Evolutionary conservation across 30 jellyfish, hydroid and myxozoan species (phyloP).

Genomic region (Chrysaora quinquecirrha): DNA sequence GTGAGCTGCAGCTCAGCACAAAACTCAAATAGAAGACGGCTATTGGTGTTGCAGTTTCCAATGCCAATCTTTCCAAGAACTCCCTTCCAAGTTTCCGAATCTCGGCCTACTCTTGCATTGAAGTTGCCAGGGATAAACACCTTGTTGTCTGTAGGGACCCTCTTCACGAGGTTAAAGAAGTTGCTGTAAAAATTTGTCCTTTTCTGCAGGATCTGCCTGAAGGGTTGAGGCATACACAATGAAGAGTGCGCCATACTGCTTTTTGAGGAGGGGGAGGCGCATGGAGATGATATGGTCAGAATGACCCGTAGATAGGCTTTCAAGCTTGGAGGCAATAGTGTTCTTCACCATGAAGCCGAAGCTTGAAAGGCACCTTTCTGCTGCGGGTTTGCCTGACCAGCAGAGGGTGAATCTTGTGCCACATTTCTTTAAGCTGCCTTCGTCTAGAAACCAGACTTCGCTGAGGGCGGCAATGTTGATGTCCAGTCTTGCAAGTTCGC

Average conservation of each 20-base stretch:
- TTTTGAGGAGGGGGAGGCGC: background rate
- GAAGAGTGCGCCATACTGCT: background rate
- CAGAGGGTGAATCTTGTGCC: slow-evolving; percentile 10
- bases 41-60: slow-evolving; percentile 17
- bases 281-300: background rate
- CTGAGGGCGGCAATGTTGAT: slow-evolving; percentile 46
- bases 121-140: slow-evolving; percentile 18
- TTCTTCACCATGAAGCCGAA: background rate
- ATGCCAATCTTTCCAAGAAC: slow-evolving; percentile 26
- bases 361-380: background rate
- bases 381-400: slow-evolving; percentile 10
- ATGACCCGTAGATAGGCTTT: background rate
- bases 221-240: slow-evolving; percentile 29
- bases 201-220: background rate
- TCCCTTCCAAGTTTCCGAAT: slow-evolving; percentile 12
- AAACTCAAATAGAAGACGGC: background rate
- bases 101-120: slow-evolving; percentile 34
- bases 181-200: background rate
- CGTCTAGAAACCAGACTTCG: slow-evolving; percentile 11
- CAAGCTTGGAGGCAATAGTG: too few relatives aligned
- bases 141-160: slow-evolving; percentile 6
- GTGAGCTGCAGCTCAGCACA: background rate
- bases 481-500: slow-evolving; percentile 5
- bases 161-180: background rate
- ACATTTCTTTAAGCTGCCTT: background rate